Conservation (phyloP, 2,888 invertebrate genomes). For the Pachycephus smyrnensis region DNA sequence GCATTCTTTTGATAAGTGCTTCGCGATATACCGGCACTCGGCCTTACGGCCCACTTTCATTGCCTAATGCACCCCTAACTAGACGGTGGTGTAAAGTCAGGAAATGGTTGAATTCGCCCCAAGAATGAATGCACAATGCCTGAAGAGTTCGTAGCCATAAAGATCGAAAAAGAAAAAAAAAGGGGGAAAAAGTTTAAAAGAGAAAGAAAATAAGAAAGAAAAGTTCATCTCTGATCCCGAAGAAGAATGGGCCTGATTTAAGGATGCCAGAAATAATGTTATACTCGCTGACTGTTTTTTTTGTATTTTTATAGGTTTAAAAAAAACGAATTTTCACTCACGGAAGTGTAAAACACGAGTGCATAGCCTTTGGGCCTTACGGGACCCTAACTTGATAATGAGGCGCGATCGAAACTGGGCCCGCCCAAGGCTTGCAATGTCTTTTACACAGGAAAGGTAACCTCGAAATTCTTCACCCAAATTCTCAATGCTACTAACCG, state of each 20-base stretch:
- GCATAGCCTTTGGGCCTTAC: neutral
- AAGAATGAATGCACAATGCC: neutral
- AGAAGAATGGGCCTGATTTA: neutral
- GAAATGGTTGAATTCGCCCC: neutral
- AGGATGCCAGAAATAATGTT: neutral
- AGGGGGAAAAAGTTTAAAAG: neutral
- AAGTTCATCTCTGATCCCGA: too few relatives aligned
- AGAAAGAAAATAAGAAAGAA: neutral
- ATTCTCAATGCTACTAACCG: neutral
- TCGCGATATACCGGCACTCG: constrained; percentile 17
- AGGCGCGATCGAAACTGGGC: neutral
- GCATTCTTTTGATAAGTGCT: constrained; percentile 46
- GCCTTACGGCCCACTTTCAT: constrained; percentile 22
- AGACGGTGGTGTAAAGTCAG: neutral
- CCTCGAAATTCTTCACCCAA: neutral
- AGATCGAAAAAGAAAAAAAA: neutral
- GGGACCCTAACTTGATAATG: neutral
- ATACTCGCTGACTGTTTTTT: neutral
- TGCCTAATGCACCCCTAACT: constrained; percentile 20
- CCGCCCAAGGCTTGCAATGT: too few relatives aligned
- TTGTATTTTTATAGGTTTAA: neutral
- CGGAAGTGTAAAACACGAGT: neutral
- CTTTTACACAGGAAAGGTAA: neutral
- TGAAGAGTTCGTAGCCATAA: neutral
- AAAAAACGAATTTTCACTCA: neutral